Evolutionary conservation across 2,113 vertebrate species (phyloP).

Genomic region (Phalacrocorax pelagicus): DNA sequence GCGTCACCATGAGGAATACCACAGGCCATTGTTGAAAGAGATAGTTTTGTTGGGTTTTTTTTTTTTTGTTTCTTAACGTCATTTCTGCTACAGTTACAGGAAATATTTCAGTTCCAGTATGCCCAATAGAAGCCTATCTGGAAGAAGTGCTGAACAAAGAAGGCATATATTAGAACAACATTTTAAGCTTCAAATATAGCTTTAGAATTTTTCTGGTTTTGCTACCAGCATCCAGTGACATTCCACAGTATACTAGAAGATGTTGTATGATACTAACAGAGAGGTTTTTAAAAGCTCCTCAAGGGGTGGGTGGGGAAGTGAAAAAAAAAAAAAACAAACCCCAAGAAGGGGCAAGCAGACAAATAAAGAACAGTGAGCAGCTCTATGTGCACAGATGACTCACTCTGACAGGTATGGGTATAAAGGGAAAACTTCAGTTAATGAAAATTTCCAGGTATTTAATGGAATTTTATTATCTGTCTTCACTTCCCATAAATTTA

Average conservation of each 20-base stretch:
- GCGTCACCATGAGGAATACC: slow-evolving; percentile 14
- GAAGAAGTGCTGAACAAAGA: slow-evolving; percentile 27
- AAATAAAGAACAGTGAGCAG: neutral
- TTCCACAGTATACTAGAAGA: neutral
- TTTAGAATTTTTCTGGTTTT: slow-evolving; percentile 19
- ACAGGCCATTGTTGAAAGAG: slow-evolving; percentile 14
- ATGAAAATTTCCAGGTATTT: slow-evolving; percentile 32
- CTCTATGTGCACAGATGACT: neutral
- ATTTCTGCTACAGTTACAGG: slow-evolving; percentile 18
- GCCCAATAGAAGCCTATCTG: neutral
- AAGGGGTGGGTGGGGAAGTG: neutral
- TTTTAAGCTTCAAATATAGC: neutral
- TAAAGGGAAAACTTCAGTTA: neutral
- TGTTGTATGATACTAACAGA: neutral
- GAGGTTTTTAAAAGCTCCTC: neutral
- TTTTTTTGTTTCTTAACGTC: neutral
- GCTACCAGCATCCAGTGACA: neutral
- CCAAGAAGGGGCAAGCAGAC: neutral
- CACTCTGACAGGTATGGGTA: slow-evolving; percentile 2
- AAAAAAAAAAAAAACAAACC: slow-evolving; percentile 9
- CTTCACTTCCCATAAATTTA: neutral
- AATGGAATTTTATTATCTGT: neutral
- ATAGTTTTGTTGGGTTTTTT: neutral
- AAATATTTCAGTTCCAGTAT: neutral
- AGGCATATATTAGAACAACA: neutral